A percentile compares a stretch with the other conserved stretches of the same genome.
phyloP scores from a whole-genome alignment of 2,888 invertebrate genomes.

The Pterostichus niger region DNA sequence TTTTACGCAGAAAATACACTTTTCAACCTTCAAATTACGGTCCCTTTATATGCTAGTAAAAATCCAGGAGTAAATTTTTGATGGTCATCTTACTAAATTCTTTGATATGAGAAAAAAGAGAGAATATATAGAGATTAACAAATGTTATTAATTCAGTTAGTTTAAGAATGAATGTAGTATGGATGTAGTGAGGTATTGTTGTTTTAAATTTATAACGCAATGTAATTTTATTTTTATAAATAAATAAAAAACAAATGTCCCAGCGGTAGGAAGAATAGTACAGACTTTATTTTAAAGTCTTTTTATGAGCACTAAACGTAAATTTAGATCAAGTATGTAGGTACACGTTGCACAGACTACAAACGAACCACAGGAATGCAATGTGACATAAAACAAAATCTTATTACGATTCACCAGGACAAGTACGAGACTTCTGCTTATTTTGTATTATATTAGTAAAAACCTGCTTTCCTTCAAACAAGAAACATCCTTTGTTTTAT shows the following conservation, averaged over 20 bases:
- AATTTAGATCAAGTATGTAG: slow-evolving; percentile 59
- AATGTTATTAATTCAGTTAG: too few relatives aligned
- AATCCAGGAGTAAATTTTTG: too few relatives aligned
- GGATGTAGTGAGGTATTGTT: slow-evolving; percentile 25
- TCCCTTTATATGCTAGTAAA: too few relatives aligned
- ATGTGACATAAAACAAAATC: slow-evolving; percentile 57
- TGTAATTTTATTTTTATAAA: slow-evolving; percentile 45
- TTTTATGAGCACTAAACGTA: slow-evolving; percentile 61
- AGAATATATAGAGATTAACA: too few relatives aligned
- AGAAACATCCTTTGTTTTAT: slow-evolving; percentile 24
- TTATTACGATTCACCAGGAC: slow-evolving; percentile 50
- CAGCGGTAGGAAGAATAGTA: slow-evolving; percentile 24
- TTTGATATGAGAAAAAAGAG: too few relatives aligned
- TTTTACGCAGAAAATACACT: too few relatives aligned
- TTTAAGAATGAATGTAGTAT: not conserved
- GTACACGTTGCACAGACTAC: slow-evolving; percentile 27
- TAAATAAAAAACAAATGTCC: slow-evolving; percentile 47
- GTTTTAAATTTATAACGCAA: slow-evolving; percentile 7
- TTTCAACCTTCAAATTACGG: too few relatives aligned
- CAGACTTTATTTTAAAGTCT: slow-evolving; percentile 57
- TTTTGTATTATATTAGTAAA: slow-evolving; percentile 40
- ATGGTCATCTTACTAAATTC: too few relatives aligned
- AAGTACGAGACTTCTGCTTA: slow-evolving; percentile 22
- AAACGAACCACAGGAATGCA: slow-evolving; percentile 51
- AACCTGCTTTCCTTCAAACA: slow-evolving; percentile 7